phyloP scores from a whole-genome alignment of 2,113 vertebrate species.

The Gila orcuttii region DNA sequence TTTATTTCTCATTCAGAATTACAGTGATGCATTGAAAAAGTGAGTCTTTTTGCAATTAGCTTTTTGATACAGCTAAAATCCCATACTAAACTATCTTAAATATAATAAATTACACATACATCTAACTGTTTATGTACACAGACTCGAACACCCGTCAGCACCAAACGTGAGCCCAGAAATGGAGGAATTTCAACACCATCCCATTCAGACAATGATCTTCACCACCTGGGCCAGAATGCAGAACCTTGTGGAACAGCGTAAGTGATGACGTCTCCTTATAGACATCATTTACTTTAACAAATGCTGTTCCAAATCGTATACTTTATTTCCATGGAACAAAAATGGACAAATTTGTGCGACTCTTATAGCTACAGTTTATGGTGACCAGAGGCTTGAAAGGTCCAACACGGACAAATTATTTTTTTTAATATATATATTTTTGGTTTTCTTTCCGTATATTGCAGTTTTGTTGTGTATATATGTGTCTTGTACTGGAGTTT shows the following conservation, averaged over 20 bases:
- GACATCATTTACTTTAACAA: not conserved
- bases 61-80: not conserved
- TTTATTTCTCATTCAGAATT: slow-evolving; percentile 8
- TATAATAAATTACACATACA: too few species aligned
- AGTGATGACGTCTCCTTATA: not conserved
- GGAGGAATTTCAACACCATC: slow-evolving; percentile 1
- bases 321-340: not conserved
- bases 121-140: not conserved
- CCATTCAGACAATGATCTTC: not conserved
- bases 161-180: not conserved
- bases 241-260: slow-evolving; percentile 6
- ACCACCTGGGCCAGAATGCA: slow-evolving; percentile 34
- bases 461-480: too few species aligned
- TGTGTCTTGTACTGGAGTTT: too few species aligned
- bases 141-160: not conserved
- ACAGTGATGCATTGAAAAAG: not conserved
- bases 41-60: not conserved
- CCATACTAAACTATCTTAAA: too few species aligned
- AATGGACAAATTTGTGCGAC: not conserved
- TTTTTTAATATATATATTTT: too few species aligned
- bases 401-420: too few species aligned
- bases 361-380: not conserved
- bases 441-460: too few species aligned
- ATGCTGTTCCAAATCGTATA: not conserved
- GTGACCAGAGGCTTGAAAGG: not conserved